Conservation (phyloP, 2,113 vertebrate genomes). For the Poeciliopsis prolifica region DNA sequence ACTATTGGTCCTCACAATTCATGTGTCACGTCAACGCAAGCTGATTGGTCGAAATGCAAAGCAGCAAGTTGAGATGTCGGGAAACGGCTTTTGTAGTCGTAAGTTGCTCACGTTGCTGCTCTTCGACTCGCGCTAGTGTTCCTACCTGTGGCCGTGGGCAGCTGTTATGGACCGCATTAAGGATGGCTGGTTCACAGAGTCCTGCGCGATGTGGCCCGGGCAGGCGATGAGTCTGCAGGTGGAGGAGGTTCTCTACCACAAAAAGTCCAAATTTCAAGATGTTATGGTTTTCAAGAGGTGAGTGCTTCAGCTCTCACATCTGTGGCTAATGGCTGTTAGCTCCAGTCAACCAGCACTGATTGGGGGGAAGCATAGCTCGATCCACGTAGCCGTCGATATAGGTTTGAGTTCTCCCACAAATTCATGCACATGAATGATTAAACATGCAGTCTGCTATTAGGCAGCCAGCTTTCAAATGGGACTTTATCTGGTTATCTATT, state of each 20-base stretch:
- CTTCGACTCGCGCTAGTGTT: constrained; percentile 38
- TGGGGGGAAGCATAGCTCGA: neutral
- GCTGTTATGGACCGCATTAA: constrained; percentile 81
- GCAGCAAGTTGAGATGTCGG: constrained; percentile 27
- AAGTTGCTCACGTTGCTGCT: constrained; percentile 34
- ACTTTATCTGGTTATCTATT: neutral
- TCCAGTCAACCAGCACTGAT: constrained; percentile 5
- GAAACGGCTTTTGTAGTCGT: constrained; percentile 2
- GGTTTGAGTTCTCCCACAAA: neutral
- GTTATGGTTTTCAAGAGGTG: constrained; percentile 94
- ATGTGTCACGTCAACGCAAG: neutral
- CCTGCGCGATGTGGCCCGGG: constrained; percentile 91
- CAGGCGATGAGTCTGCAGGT: constrained; percentile 94
- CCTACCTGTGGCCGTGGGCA: constrained; percentile 1
- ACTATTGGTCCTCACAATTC: constrained; percentile 6
- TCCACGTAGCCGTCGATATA: neutral
- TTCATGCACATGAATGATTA: neutral
- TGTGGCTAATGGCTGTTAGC: constrained; percentile 52
- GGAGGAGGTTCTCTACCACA: constrained; percentile 89
- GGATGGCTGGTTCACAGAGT: constrained; percentile 95
- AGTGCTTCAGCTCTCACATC: constrained; percentile 37
- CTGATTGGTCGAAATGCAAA: constrained; percentile 2
- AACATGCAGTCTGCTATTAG: neutral
- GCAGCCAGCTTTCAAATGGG: neutral
- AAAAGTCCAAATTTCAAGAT: constrained; percentile 91